Base-by-base conservation (phyloP, 2,888 invertebrate species). In the Machimus atricapillus region DNA sequence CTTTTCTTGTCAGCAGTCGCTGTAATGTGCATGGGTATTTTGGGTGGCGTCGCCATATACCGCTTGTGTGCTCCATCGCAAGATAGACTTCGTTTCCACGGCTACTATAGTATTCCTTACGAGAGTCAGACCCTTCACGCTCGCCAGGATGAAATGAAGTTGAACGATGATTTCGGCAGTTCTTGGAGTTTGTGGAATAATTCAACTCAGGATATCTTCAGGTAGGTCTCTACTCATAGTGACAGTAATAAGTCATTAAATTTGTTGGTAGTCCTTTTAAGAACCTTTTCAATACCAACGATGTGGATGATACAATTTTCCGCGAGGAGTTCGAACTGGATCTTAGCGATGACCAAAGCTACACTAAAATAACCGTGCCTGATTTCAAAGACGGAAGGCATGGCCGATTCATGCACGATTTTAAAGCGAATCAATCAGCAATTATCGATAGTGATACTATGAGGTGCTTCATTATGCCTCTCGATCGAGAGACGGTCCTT, bases 351-450 rank as follows among this genome's bases (percentile, higher is more conserved):
- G 94, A 94, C 37, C 96, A 96, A 89, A 93, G 94, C 85, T 96
- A 96, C 91, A 97, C 98, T 91, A 96, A 96, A 92, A 97, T 99
- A 90, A 95, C 96, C 90, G 97, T 98, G 8, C 96, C 97, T 16
- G 96, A 96, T 91, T 97, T 97, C 91, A 95, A 95, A 88, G 96
- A 96, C 89, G 97, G 97, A 1, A 95, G 96, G 52, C 94, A 94
- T 77, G 97, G 98, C 86, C 95, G 97, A 89, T 98, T 98, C 91
- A 95, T 98, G 90, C 98, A 99, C 90, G 98, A 99, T 93, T 99
- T 99, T 92, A 95, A 95, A 89, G 94, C 95, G 89, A 96, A 96
- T 90, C 92, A 94, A 85, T 95, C 96, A 52, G 95, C 95, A 90
- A 97, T 98, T 88, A 95, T 97, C 87, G 97, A 98, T 92, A 93